Base-by-base conservation (phyloP, 1,140 invertebrate species). In the Chrysomallon squamiferum region DNA sequence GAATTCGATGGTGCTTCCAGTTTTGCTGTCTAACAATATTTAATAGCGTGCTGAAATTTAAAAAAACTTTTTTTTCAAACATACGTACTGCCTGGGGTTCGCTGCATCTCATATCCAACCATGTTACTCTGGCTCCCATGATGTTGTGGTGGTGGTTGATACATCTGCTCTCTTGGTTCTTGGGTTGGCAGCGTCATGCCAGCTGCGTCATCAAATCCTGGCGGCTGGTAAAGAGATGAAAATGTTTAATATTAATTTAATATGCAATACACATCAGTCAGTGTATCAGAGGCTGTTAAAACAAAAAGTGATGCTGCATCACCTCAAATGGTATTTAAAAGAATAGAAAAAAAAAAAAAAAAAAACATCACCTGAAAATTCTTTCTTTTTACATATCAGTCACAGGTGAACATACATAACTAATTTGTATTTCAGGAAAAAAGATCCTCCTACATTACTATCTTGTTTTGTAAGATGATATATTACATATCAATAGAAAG, bases 121-220 rank as follows among this genome's bases (percentile, higher is more conserved):
- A 80, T 79, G 62, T 73, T 78, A 25, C 76, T 73, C 47, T 82
- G 80, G 65, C 76, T 79, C 33, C 74, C 77, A 49, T 80, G 80
- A 35, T 76, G 76, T 6, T 62, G 69, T n/a, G 61, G 68, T 38
- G n/a, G n/a, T 93, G 82, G 88, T 29, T 59, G 49, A 29, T 95
- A 96, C 88, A 96, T 91, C 54, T 77, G 81, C 63, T 87, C 85
- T 63, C 95, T 93, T 89, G 92, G 90, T 86, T 95, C 94, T 84
- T 97, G 95, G 74, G 93, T 91, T 78, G 92, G 93, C 87, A 96
- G 91, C 91, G 95, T 93, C 91, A 95, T 93, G 54, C 85, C 78
- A 66, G 85, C 35, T 5, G 35, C 35, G 15, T 38, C 85, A 6
- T 83, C 76, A 68, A 81, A 79, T 47, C 79, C 76, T 64, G 78